phyloP scores from a whole-genome alignment of 2,888 invertebrate genomes.

The Cheiracanthium punctorium region DNA sequence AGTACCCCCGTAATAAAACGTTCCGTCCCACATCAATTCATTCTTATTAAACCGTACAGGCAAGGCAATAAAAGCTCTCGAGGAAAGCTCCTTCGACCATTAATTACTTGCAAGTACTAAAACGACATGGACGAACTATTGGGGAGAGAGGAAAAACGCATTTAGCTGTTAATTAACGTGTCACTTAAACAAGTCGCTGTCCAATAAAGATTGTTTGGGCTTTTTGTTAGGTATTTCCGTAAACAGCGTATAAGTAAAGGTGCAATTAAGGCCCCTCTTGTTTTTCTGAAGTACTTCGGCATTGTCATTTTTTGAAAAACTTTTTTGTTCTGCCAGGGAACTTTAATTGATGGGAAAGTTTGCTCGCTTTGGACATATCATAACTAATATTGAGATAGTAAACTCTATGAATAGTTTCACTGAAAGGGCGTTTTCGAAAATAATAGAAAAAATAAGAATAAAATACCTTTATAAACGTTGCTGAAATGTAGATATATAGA shows the following conservation, averaged over 20 bases:
- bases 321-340: too few species aligned
- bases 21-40: neutral
- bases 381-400: too few species aligned
- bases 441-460: too few species aligned
- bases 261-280: neutral
- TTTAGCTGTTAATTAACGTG: slow-evolving; percentile 4
- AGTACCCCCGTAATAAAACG: neutral
- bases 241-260: neutral
- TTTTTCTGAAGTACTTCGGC: too few species aligned
- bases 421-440: too few species aligned
- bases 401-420: too few species aligned
- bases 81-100: neutral
- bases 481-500: too few species aligned
- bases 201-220: neutral
- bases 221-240: neutral
- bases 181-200: neutral
- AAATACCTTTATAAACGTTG: too few species aligned
- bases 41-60: neutral
- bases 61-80: neutral
- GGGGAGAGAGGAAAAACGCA: neutral
- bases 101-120: neutral
- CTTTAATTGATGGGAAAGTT: too few species aligned
- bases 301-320: too few species aligned
- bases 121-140: neutral
- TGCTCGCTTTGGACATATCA: too few species aligned